These are phyloP conservation scores for Rhagonycha fulva DNA, from an alignment of 2,888 invertebrate species.

Conservation along the genomic window DNA sequence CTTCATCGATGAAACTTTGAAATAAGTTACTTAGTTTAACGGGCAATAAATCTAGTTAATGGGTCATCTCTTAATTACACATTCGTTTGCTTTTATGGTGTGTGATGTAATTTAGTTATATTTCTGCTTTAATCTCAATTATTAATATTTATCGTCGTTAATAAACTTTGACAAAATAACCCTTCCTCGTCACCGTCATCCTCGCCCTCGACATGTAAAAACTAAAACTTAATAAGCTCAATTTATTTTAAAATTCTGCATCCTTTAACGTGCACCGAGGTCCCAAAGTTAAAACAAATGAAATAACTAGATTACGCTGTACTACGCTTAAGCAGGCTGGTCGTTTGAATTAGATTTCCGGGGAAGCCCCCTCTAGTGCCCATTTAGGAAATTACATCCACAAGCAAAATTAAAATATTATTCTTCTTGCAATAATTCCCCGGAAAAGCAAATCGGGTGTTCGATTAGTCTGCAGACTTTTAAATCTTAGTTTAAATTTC, in stretches of 20 bases:
- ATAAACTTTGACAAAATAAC: conserved; percentile 1
- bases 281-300: neutral
- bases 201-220: neutral
- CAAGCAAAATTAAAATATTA: neutral
- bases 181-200: neutral
- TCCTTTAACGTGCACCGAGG: neutral
- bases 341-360: neutral
- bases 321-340: neutral
- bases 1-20: conserved; percentile 10
- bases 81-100: conserved; percentile 26
- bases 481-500: neutral
- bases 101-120: conserved; percentile 25
- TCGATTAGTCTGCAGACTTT: neutral
- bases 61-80: conserved; percentile 25
- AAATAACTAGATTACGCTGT: neutral
- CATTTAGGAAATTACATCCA: neutral
- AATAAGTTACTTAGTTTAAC: conserved; percentile 17
- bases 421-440: neutral
- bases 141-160: conserved; percentile 16
- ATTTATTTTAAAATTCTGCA: neutral
- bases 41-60: conserved; percentile 24
- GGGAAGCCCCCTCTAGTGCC: neutral
- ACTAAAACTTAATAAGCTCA: neutral
- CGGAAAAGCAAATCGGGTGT: neutral
- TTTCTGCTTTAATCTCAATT: conserved; percentile 24